These are phyloP conservation scores for Hydropsyche tenuis DNA, from an alignment of 1,140 invertebrate genomes.

Conservation along the genomic window DNA sequence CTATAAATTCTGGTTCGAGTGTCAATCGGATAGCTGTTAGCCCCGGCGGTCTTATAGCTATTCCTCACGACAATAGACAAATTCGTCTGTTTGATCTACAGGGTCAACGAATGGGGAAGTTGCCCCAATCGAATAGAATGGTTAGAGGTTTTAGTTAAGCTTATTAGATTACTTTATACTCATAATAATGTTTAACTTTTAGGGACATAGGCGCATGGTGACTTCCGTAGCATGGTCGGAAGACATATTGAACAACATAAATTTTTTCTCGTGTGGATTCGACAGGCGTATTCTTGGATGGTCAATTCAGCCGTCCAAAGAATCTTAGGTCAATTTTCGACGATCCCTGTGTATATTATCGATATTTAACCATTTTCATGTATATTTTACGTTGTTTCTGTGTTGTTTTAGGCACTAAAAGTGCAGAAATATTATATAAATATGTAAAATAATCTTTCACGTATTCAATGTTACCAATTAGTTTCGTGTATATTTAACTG, in stretches of 20 bases:
- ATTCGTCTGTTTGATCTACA: slow-evolving; percentile 92
- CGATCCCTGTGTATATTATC: no score
- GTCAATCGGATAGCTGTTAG: slow-evolving; percentile 93
- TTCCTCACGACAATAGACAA: slow-evolving; percentile 97
- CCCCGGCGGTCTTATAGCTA: slow-evolving; percentile 84
- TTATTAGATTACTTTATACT: no score
- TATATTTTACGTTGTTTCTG: no score
- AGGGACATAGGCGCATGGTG: slow-evolving; percentile 96
- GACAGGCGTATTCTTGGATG: slow-evolving; percentile 94
- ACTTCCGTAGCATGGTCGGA: slow-evolving; percentile 92
- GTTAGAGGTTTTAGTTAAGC: slow-evolving; percentile 61
- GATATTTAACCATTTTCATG: no score
- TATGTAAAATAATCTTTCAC: no score
- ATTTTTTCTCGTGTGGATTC: slow-evolving; percentile 96
- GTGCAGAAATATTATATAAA: no score
- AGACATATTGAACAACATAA: slow-evolving; percentile 74
- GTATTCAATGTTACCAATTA: no score
- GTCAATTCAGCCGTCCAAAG: slow-evolving; percentile 84
- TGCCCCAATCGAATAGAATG: slow-evolving; percentile 87
- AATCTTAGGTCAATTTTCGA: slow-evolving; percentile 54
- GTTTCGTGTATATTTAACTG: no score
- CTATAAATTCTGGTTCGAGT: slow-evolving; percentile 91
- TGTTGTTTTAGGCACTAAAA: no score
- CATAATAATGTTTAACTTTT: slow-evolving; percentile 47
- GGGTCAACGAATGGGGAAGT: slow-evolving; percentile 85